Evolutionary conservation across 1,140 invertebrate genomes (phyloP), one percentile per base, ranked within the genome.

Genomic region (Leptinotarsa texana): DNA sequence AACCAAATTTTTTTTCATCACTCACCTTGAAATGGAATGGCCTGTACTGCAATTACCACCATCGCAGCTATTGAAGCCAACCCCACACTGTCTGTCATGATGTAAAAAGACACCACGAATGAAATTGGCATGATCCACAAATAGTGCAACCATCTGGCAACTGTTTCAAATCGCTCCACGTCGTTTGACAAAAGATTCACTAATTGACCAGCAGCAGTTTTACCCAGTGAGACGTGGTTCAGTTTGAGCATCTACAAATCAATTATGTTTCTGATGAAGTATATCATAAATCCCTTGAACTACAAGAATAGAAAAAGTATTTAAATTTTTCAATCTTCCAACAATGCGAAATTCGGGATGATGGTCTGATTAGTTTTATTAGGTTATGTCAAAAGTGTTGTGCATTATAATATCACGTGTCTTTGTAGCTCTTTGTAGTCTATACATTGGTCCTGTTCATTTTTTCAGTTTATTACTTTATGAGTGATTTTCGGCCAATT

Each of bases 141-240:
- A 18, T 80, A 87, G 75, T 91, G 87, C 3, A 91, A 72, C 76
- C 86, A 89, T 33, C 86, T 69, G 2, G 87, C 82, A 0, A 87
- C 82, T 15, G 85, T 22, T 77, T 92, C 90, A 76, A 91, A 91
- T 78, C 90, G 86, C 66, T 88, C 87, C 5, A 92, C 87, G 74
- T 95, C 94, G 80, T 95, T 96, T 17, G 94, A 93, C 76, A 97
- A 88, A 0, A 96, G 82, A 80, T 96, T 96, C 5, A 96, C 90
- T 48, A 96, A 90, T 84, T 95, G 94, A 6, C 96, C 95, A 72
- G 88, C 83, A 3, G 93, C 92, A 86, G 73, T 89, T 84, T 80
- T 74, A 21, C 74, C 82, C 24, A 84, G 73, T 0, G 83, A 83
- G 4, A 66, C 57, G 33, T 80, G 78, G 63, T 76, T 83, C 61